Percentiles rank a stretch among this genome's conserved stretches.
These are phyloP conservation scores for Parazoanthus atlanticus DNA, from an alignment of 92 coral and sea anemone species.

Conservation along the genomic window DNA sequence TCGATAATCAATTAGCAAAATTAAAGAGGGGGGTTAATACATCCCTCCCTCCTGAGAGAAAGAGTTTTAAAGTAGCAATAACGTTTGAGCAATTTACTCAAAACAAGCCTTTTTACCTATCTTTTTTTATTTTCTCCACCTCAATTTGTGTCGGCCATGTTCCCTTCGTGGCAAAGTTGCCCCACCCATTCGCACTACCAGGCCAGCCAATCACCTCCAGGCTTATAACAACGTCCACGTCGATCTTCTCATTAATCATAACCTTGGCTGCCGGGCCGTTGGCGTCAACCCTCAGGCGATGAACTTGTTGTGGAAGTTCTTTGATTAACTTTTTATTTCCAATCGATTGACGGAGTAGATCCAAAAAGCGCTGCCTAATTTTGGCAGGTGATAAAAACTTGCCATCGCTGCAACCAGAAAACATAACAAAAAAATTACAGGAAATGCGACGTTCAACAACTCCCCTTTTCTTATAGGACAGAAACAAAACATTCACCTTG, in stretches of 20 bases:
- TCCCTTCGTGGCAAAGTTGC: constrained; percentile 7
- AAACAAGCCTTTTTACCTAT: neutral
- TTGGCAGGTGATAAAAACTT: constrained; percentile 59
- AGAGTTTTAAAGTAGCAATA: neutral
- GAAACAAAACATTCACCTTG: no score
- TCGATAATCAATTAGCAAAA: no score
- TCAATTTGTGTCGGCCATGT: constrained; percentile 39
- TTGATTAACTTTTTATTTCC: neutral
- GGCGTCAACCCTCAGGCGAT: constrained; percentile 1
- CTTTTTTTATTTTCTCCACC: constrained; percentile 43
- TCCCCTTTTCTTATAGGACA: no score
- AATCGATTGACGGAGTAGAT: constrained; percentile 19
- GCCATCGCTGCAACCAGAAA: constrained; percentile 30
- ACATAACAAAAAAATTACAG: neutral
- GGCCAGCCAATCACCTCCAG: constrained; percentile 55
- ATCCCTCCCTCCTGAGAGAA: no score
- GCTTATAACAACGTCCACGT: constrained; percentile 53
- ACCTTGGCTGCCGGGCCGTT: constrained; percentile 66
- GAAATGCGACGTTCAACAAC: neutral
- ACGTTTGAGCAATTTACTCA: no score
- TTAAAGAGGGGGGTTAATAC: no score
- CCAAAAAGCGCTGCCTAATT: constrained; percentile 35
- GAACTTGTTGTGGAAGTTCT: neutral
- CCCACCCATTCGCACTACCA: constrained; percentile 50
- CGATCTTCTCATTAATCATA: constrained; percentile 28